These are phyloP conservation scores for Eufriesea mexicana DNA, from an alignment of 1,140 invertebrate species.

Conservation along the genomic window DNA sequence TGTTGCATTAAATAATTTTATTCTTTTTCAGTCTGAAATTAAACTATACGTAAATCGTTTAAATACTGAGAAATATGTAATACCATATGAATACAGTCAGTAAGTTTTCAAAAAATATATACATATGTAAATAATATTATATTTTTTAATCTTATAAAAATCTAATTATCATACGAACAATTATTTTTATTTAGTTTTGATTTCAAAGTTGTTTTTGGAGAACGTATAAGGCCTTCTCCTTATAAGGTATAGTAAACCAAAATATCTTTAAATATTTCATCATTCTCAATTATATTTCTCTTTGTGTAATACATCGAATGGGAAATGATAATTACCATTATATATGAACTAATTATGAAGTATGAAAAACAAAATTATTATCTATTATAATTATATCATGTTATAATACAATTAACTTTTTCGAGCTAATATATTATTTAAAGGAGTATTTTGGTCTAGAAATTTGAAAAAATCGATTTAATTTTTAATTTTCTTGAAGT, in stretches of 20 bases:
- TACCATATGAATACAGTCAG: slow-evolving; percentile 99
- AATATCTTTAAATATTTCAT: neutral
- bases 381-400: too few species aligned
- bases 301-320: neutral
- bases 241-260: slow-evolving; percentile 86
- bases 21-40: slow-evolving; percentile 89
- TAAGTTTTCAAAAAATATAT: slow-evolving; percentile 63
- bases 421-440: too few species aligned
- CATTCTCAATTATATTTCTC: neutral
- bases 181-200: slow-evolving; percentile 87
- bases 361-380: too few species aligned
- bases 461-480: too few species aligned
- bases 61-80: slow-evolving; percentile 97
- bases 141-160: slow-evolving; percentile 73
- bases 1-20: slow-evolving; percentile 33
- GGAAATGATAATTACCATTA: too few species aligned
- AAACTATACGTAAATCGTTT: slow-evolving; percentile 96
- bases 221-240: slow-evolving; percentile 95
- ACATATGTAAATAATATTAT: slow-evolving; percentile 79
- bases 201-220: slow-evolving; percentile 99
- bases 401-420: too few species aligned
- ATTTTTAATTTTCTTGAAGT: too few species aligned
- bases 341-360: too few species aligned
- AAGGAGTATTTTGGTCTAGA: too few species aligned
- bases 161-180: slow-evolving; percentile 41